Conservation (phyloP, 1,140 invertebrate genomes). For the Micrasema longulum region DNA sequence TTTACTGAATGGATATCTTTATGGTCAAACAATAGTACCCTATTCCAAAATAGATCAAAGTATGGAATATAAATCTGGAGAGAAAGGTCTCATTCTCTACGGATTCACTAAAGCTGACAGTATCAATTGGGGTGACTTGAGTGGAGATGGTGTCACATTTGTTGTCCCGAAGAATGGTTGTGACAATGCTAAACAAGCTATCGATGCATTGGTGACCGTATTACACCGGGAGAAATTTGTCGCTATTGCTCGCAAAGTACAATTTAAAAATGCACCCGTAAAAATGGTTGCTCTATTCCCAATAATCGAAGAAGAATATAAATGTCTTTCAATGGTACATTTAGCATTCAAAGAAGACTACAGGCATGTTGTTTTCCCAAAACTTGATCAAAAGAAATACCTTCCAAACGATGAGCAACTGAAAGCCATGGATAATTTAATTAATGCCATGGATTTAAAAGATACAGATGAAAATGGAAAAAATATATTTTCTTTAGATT, state of each 20-base stretch:
- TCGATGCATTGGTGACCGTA: conserved; percentile 61
- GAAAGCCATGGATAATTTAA: conserved; percentile 63
- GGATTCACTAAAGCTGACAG: conserved; percentile 62
- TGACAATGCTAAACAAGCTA: conserved; percentile 61
- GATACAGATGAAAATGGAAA: conserved; percentile 63
- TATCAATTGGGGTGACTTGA: conserved; percentile 62
- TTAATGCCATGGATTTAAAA: conserved; percentile 65
- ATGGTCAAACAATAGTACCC: conserved; percentile 63
- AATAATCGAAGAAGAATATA: conserved; percentile 58
- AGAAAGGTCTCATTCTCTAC: conserved; percentile 61
- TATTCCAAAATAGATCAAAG: conserved; percentile 59
- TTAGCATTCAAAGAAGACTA: conserved; percentile 65
- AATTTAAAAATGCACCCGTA: conserved; percentile 62
- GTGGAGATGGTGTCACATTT: conserved; percentile 63
- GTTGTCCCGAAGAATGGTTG: conserved; percentile 62
- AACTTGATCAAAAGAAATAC: conserved; percentile 61
- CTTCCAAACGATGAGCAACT: conserved; percentile 60
- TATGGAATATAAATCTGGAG: conserved; percentile 63
- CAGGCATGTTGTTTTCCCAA: conserved; percentile 64
- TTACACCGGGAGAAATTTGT: conserved; percentile 61
- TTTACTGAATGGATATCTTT: conserved; percentile 60
- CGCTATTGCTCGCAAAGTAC: conserved; percentile 62
- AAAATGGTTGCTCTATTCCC: conserved; percentile 65
- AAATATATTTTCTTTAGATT: conserved; percentile 63
- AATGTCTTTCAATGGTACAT: conserved; percentile 61